A percentile compares a stretch with the other conserved stretches of the same genome.
These are phyloP conservation scores for Cephus rjabovi DNA, from an alignment of 2,888 invertebrate species.

Conservation along the genomic window DNA sequence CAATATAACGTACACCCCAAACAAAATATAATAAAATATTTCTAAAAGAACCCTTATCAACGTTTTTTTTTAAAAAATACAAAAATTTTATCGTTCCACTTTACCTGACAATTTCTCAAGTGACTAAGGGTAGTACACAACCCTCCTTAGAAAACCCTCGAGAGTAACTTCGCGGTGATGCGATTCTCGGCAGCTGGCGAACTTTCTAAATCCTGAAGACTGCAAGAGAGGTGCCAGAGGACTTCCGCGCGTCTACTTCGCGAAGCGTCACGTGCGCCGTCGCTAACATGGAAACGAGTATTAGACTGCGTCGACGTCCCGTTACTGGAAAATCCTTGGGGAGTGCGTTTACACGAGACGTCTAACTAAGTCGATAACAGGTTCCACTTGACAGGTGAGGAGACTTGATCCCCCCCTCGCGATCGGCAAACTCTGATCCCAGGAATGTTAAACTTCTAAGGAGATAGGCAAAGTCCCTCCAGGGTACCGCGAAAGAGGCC, in stretches of 20 bases:
- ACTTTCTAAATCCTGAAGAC: too few relatives aligned
- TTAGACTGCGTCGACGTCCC: not conserved
- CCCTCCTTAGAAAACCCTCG: too few relatives aligned
- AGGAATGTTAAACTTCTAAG: constrained; percentile 14
- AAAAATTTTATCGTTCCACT: too few relatives aligned
- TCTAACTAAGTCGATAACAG: constrained; percentile 47
- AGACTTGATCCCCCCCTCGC: constrained; percentile 22
- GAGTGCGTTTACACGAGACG: constrained; percentile 35
- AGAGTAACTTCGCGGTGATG: too few relatives aligned
- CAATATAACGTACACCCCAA: too few relatives aligned
- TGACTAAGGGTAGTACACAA: too few relatives aligned
- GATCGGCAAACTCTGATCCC: not conserved
- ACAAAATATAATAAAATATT: too few relatives aligned
- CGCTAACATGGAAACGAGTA: not conserved
- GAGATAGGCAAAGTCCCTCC: not conserved
- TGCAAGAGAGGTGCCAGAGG: too few relatives aligned
- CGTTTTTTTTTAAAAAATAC: too few relatives aligned
- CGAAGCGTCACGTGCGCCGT: not conserved
- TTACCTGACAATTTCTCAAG: too few relatives aligned
- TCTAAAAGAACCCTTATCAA: too few relatives aligned
- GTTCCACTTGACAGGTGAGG: constrained; percentile 45
- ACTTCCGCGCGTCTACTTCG: not conserved
- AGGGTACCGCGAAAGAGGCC: not conserved
- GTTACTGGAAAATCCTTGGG: not conserved
- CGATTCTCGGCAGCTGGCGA: too few relatives aligned